Conservation (phyloP, 1,140 invertebrate species). For the Calliphora vicina region DNA sequence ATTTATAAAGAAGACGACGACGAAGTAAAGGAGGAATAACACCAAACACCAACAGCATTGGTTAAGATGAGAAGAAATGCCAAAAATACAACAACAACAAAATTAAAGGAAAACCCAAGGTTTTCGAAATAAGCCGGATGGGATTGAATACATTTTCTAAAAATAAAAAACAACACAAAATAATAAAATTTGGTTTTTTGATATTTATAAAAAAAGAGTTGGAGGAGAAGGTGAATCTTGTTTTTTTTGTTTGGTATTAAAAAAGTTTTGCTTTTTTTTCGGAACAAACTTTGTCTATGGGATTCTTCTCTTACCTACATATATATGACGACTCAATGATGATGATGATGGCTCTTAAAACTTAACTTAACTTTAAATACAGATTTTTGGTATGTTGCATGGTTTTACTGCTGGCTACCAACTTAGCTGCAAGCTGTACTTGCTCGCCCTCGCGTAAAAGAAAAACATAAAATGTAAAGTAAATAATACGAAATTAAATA, state of each 20-base stretch:
- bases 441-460: conserved; percentile 18
- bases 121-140: conserved; percentile 1
- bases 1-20: not conserved
- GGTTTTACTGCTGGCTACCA: not conserved
- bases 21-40: not conserved
- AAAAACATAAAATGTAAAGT: conserved; percentile 38
- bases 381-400: not conserved
- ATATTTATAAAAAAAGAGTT: not conserved
- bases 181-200: not conserved
- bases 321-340: not conserved
- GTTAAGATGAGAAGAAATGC: not conserved
- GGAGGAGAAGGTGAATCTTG: not conserved
- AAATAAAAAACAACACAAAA: no score
- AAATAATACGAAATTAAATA: conserved; percentile 39
- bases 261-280: not conserved
- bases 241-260: no score
- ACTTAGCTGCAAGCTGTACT: not conserved
- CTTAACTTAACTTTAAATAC: not conserved
- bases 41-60: not conserved
- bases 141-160: not conserved
- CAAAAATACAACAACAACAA: not conserved
- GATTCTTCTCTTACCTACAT: not conserved
- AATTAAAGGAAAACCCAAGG: not conserved
- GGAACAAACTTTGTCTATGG: not conserved
- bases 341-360: not conserved